Percentiles rank a stretch among this genome's conserved stretches.
phyloP scores from a whole-genome alignment of 2,113 vertebrate genomes.

The Passer montanus region DNA sequence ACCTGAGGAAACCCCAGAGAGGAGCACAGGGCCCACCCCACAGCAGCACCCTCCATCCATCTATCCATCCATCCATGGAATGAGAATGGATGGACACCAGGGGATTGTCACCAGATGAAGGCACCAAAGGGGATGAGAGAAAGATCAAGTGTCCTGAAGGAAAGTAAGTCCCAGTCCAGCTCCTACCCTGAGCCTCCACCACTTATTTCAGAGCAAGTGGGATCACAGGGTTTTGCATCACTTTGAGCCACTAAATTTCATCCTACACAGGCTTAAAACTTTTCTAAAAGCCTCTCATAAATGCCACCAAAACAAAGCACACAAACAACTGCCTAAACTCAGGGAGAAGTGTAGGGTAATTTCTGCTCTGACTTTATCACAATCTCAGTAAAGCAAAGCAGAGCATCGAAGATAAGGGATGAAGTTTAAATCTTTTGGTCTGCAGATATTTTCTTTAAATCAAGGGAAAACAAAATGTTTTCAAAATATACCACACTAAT shows the following conservation, averaged over 20 bases:
- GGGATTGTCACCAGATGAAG: neutral
- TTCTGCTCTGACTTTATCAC: neutral
- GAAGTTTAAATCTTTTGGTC: neutral
- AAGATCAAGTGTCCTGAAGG: neutral
- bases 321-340: neutral
- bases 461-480: neutral
- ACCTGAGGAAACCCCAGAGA: neutral
- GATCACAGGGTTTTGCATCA: neutral
- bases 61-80: neutral
- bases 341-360: neutral
- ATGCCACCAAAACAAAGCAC: neutral
- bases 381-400: neutral
- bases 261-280: neutral
- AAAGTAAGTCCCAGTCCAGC: neutral
- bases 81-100: rapidly evolving
- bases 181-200: neutral
- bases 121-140: neutral
- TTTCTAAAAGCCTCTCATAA: neutral
- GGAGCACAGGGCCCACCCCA: neutral
- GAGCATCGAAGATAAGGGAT: neutral
- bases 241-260: neutral
- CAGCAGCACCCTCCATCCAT: neutral
- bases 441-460: neutral
- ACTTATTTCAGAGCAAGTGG: neutral
- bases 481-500: neutral